These are phyloP conservation scores for Esox niger DNA, from an alignment of 2,113 vertebrate species.

Conservation along the genomic window DNA sequence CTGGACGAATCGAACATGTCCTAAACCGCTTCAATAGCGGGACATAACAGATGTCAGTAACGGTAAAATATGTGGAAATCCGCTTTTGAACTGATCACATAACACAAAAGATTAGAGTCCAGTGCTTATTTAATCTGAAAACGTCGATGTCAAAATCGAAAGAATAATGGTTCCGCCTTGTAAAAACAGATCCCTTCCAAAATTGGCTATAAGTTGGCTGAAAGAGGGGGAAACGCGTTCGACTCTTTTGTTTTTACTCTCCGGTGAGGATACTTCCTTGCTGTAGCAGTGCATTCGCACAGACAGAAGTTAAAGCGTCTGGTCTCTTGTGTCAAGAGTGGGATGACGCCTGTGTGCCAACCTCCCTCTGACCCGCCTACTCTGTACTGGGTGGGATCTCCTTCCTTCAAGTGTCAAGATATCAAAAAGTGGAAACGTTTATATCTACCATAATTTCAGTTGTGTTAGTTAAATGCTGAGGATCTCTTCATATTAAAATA, in stretches of 20 bases:
- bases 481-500: too few relatives aligned
- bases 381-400: background rate
- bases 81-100: background rate
- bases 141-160: background rate
- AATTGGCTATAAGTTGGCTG: background rate
- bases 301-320: background rate
- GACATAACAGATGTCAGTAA: constrained; percentile 18
- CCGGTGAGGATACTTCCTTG: constrained; percentile 31
- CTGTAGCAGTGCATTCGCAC: background rate
- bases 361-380: constrained; percentile 3
- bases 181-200: background rate
- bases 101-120: background rate
- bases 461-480: too few relatives aligned
- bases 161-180: background rate
- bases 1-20: constrained; percentile 43
- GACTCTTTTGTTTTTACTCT: constrained; percentile 36
- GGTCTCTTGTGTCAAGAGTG: constrained; percentile 7
- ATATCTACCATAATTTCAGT: too few relatives aligned
- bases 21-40: constrained; percentile 4
- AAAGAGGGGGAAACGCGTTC: constrained; percentile 2
- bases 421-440: too few relatives aligned
- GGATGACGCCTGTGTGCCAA: background rate
- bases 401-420: background rate
- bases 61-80: background rate
- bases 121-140: background rate